These are phyloP conservation scores for Rhyacophila evoluta DNA, from an alignment of 2,888 invertebrate species.

Conservation along the genomic window DNA sequence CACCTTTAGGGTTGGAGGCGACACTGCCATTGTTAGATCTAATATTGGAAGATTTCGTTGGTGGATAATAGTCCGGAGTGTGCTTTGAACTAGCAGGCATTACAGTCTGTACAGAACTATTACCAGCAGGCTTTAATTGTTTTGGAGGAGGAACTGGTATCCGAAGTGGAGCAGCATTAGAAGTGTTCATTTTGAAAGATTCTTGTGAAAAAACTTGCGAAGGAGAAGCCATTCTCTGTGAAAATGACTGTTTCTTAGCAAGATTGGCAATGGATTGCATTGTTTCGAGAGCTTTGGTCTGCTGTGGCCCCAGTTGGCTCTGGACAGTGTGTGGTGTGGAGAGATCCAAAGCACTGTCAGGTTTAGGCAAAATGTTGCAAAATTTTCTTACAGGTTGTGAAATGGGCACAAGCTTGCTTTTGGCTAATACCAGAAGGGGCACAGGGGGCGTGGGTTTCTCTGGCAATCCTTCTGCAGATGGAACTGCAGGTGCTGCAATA, in stretches of 20 bases:
- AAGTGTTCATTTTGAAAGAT: conserved; percentile 54
- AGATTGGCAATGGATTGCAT: conserved; percentile 70
- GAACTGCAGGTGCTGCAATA: conserved; percentile 59
- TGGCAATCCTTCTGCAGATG: conserved; percentile 56
- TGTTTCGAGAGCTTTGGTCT: conserved; percentile 67
- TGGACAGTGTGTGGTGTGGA: conserved; percentile 66
- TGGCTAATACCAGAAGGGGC: conserved; percentile 55
- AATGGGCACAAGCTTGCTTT: conserved; percentile 58
- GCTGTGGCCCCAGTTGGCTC: conserved; percentile 64
- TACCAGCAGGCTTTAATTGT: conserved; percentile 56
- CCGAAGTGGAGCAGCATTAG: conserved; percentile 58
- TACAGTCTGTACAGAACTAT: conserved; percentile 29
- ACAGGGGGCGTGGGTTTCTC: conserved; percentile 35
- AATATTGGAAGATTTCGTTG: conserved; percentile 34
- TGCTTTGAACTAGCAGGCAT: conserved; percentile 47
- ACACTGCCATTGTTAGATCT: conserved; percentile 37
- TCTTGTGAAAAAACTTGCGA: conserved; percentile 59
- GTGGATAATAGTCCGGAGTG: conserved; percentile 51
- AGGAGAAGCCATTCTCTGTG: conserved; percentile 61
- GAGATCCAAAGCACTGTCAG: conserved; percentile 65
- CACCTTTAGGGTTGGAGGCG: conserved; percentile 56
- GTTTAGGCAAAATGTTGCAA: conserved; percentile 57
- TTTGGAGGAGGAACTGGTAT: conserved; percentile 62
- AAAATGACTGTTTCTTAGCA: conserved; percentile 66
- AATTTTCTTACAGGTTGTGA: conserved; percentile 56